Evolutionary conservation across 1,140 invertebrate genomes (phyloP).

Genomic region (Conus ventricosus): DNA sequence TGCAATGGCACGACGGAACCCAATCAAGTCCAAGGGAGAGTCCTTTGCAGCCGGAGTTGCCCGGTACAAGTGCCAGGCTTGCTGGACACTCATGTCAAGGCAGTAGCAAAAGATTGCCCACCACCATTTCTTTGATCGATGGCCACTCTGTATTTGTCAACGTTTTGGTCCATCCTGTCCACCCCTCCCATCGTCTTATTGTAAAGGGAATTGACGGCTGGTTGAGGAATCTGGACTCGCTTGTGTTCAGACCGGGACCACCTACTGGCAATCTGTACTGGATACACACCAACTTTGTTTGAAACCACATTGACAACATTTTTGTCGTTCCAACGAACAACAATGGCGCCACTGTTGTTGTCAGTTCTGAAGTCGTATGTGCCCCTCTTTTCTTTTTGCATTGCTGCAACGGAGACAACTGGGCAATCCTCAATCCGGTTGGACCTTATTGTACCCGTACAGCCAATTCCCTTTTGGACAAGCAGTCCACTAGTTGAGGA

Average conservation of each 20-base stretch:
- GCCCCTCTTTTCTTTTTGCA: not conserved
- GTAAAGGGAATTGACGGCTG: conserved; percentile 52
- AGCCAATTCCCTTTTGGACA: not conserved
- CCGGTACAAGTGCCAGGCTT: conserved; percentile 65
- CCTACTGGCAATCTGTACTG: not conserved
- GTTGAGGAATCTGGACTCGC: conserved; percentile 54
- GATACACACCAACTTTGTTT: not conserved
- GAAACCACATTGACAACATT: conserved; percentile 2
- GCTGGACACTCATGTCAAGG: conserved; percentile 63
- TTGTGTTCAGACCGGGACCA: conserved; percentile 33
- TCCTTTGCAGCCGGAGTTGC: not conserved
- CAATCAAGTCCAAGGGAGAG: not conserved
- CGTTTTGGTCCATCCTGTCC: conserved; percentile 63
- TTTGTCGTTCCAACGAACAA: conserved; percentile 11
- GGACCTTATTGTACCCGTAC: not conserved
- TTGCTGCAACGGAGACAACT: not conserved
- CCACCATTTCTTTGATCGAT: conserved; percentile 70
- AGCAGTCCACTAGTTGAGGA: conserved; percentile 14
- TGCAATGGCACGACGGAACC: not conserved
- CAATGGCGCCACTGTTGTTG: not conserved
- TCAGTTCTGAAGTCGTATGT: not conserved
- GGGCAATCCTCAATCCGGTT: conserved; percentile 6
- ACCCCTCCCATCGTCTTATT: conserved; percentile 63
- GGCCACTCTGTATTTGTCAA: conserved; percentile 55
- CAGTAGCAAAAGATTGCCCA: conserved; percentile 58